Conservation (phyloP, 2,888 invertebrate genomes). For the Caenorhabditis sp. region DNA sequence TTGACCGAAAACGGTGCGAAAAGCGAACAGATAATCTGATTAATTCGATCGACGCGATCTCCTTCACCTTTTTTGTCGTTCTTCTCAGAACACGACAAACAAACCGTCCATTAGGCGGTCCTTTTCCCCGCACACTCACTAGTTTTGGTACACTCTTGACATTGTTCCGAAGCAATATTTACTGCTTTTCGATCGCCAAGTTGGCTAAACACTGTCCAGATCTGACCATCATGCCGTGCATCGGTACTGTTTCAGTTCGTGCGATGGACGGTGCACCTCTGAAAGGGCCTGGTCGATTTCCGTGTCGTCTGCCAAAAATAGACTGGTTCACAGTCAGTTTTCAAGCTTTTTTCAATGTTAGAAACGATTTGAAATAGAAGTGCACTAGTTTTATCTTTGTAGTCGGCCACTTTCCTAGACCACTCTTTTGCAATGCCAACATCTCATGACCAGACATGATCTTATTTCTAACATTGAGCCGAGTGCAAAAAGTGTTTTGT, state of each 20-base stretch:
- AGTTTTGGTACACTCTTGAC: conserved; percentile 29
- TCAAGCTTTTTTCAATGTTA: too few species aligned
- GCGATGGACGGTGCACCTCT: too few species aligned
- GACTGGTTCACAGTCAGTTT: too few species aligned
- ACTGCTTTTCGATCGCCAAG: conserved; percentile 12
- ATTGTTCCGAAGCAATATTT: conserved; percentile 28
- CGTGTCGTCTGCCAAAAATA: too few species aligned
- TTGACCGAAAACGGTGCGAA: conserved; percentile 23
- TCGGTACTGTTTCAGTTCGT: too few species aligned
- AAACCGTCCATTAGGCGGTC: conserved; percentile 28
- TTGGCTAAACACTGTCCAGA: too few species aligned
- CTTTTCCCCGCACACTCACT: background rate
- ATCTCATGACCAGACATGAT: too few species aligned
- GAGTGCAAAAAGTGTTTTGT: conserved; percentile 16
- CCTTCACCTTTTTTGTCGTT: background rate
- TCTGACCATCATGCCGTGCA: too few species aligned
- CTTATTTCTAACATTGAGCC: too few species aligned
- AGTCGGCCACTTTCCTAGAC: background rate
- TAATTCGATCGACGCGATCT: conserved; percentile 4
- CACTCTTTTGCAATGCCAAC: background rate
- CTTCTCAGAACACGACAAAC: conserved; percentile 30
- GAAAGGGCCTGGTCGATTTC: too few species aligned
- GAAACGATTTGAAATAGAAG: too few species aligned
- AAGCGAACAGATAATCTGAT: conserved; percentile 29
- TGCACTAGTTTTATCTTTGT: too few species aligned